Conservation (phyloP, 2,888 invertebrate genomes). For the Drosophila niveifrons region DNA sequence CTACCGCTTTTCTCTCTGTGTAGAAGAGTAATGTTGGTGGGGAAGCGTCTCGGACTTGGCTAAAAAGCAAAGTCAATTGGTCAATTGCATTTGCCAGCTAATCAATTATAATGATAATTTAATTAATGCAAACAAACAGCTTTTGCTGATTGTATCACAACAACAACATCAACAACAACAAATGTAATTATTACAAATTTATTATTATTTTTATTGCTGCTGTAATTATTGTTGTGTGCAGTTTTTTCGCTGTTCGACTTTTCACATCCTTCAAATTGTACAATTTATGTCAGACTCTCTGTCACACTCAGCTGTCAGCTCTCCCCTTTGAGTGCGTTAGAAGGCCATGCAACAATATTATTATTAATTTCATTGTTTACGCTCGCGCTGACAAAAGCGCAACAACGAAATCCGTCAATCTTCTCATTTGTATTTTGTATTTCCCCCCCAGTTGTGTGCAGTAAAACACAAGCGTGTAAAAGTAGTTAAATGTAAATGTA, state of each 20-base stretch:
- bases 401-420: conserved; percentile 4
- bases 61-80: not conserved
- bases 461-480: not conserved
- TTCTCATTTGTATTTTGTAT: not conserved
- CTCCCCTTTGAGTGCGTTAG: not conserved
- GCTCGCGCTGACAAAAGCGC: conserved; percentile 26
- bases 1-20: too few relatives aligned
- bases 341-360: conserved; percentile 14
- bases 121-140: conserved; percentile 71
- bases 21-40: too few relatives aligned
- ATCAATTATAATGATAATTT: conserved; percentile 75
- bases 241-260: not conserved
- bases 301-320: not conserved
- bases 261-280: not conserved
- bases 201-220: not conserved
- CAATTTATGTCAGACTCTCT: not conserved
- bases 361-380: conserved; percentile 48
- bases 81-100: conserved; percentile 52
- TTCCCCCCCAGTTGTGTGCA: not conserved
- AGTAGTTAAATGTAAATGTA: conserved; percentile 3
- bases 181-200: conserved; percentile 1
- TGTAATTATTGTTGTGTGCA: not conserved
- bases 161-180: conserved; percentile 19
- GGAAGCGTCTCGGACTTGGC: not conserved
- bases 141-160: conserved; percentile 45